Base-by-base conservation (phyloP, 2,113 vertebrate genomes). In the Peromyscus maniculatus region DNA sequence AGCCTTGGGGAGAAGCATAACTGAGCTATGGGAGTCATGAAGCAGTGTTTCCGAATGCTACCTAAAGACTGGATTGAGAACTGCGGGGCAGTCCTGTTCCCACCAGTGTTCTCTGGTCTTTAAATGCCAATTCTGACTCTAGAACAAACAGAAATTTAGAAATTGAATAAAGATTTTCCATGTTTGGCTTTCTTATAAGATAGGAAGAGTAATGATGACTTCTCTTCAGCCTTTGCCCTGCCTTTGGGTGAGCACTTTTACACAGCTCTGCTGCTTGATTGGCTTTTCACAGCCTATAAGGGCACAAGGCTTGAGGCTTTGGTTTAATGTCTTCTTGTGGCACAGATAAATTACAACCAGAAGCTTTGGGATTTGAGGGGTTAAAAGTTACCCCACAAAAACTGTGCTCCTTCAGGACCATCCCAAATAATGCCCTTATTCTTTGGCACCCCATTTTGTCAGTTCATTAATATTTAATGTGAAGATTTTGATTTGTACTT, bases 61-160 rank as follows among this genome's bases (percentile, higher is more conserved):
- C 84, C 86, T 89, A 88, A 66, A 59, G 82, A 86, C 28, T 55
- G 22, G 62, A 78, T 95, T 91, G 59, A 89, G 57, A 46, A 83
- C 28, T 97, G 72, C 74, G 33, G 86, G 72, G 78, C 64, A 17
- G 52, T 69, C 36, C 87, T n/a, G 86, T 87, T 87, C 62, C 82
- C 64, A 84, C 26, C 57, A 59, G 71, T 77, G 69, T 94, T 91
- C 49, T 94, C 43, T 17, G 17, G 39, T 94, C 62, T 89, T 91
- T 89, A 91, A 91, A 94, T 88, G 82, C 49, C 84, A 91, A 93
- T 39, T 43, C 69, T 82, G 19, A 86, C 67, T 96, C 64, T 92
- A 94, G 82, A 67, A 52, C 28, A 84, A 90, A 86, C 59, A 93
- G 91, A 82, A 86, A 89, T 92, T 59, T 89, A 94, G 86, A 91